Evolutionary conservation across 2,888 invertebrate species (phyloP), one percentile per base, ranked within the genome.

Genomic region (Choreutis nemorana): DNA sequence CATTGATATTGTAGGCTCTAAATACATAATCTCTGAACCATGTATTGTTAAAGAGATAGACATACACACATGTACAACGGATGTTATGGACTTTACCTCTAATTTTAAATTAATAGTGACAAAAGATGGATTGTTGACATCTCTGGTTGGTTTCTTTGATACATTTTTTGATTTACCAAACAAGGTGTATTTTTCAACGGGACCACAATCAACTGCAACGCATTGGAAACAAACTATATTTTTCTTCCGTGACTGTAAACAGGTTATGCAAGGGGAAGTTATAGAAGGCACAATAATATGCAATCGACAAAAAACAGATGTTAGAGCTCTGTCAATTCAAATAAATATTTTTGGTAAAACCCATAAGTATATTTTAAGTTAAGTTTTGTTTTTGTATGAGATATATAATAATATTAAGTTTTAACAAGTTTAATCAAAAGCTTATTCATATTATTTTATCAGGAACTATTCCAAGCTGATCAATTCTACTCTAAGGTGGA

Each of bases 201-300:
- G 91, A 1, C 95, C 96, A 2, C 71, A 82, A 21, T 70, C 80
- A 1, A 79, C 83, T 0, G 78, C 85, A 12, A 97, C 97, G 0
- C 97, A 97, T 77, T 97, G 97, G 97, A 94, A 95, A 55, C 97
- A 97, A 63, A 94, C 94, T 1, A 83, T 94, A 1, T 94, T 96
- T 61, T 90, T 91, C 50, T 78, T 97, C 8, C 87, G 85, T 37
- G 83, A 89, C 41, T 86, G 89, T 16, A 81, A 89, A 26, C 60
- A 81, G 26, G 85, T 94, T 0, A 85, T 85, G 39, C 68, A 84
- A 65, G 92, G 90, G 62, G 81, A 83, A 35, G 29, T 73, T 3
- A 55, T 84, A 16, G 53, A 71, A 29, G 93, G 94, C 9, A 85
- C 81, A 39, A 78, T 95, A n/a, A 79, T 80, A 23, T 93, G 92